phyloP scores from a whole-genome alignment of 2,113 vertebrate species.

The Coptodon bakossiorum region DNA sequence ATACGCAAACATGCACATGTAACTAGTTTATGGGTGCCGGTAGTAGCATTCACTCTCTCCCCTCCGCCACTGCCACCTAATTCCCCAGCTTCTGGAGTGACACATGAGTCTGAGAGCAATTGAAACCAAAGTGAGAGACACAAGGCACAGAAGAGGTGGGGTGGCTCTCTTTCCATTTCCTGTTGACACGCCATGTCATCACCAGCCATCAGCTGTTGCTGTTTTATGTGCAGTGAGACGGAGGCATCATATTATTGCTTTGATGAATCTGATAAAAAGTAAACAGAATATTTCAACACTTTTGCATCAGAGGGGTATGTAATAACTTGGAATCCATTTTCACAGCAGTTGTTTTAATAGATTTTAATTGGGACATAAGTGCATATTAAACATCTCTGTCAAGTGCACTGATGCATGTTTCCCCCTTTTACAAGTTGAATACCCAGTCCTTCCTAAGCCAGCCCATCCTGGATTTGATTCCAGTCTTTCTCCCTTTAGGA shows the following conservation, averaged over 20 bases:
- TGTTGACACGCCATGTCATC: slow-evolving; percentile 47
- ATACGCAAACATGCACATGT: background rate
- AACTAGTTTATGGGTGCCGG: background rate
- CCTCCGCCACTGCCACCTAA: background rate
- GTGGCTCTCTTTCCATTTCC: slow-evolving; percentile 8
- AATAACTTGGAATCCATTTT: background rate
- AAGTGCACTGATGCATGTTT: background rate
- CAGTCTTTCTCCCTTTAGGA: background rate
- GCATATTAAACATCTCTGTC: background rate
- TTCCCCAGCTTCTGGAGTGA: background rate
- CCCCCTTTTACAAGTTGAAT: background rate
- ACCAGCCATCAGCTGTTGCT: slow-evolving; percentile 23
- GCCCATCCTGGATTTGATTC: background rate
- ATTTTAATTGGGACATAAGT: background rate
- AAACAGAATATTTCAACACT: slow-evolving; percentile 10
- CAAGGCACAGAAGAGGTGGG: background rate
- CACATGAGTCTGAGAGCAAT: background rate
- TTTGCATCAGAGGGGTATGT: slow-evolving; percentile 10
- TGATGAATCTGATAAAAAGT: background rate
- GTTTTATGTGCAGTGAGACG: background rate
- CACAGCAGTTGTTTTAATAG: background rate
- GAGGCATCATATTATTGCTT: background rate
- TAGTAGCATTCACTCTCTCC: background rate
- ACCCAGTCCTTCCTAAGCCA: background rate
- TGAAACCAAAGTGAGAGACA: slow-evolving; percentile 8